Evolutionary conservation across 1,140 invertebrate genomes (phyloP), one percentile per base, ranked within the genome.

Genomic region (Argopecten irradians): DNA sequence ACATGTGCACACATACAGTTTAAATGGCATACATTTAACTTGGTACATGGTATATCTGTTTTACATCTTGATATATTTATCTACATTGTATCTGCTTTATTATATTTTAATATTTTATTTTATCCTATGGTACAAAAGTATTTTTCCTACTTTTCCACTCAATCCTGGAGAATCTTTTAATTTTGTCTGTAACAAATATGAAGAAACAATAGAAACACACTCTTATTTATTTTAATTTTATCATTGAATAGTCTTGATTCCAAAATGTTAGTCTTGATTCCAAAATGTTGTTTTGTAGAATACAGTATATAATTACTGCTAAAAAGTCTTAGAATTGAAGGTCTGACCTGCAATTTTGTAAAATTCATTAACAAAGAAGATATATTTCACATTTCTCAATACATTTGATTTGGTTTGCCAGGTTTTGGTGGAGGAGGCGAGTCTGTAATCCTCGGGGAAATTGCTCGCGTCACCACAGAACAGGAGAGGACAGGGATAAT

Each of bases 401-500:
- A 28, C 46, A 46, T 32, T 84, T 83, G n/a, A 39, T 83, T n/a
- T 84, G 28, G 84, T 85, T 90, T 22, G n/a, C n/a, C 88, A 95
- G 95, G 95, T 71, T 35, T 95, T 82, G 95, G 95, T 7, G 92
- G 92, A 36, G 95, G 93, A 1, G 92, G 88, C n/a, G 92, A 91
- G 35, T 91, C 94, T 39, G 87, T 92, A 9, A 90, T 95, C 22
- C 55, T 95, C 55, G 93, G 94, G 7, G 95, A 95, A 55, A 93
- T 95, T 83, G 90, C 93, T 7, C 87, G 93, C 36, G 91, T 91
- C n/a, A 95, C 94, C 34, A 86, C 90, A 22, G 92, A 92, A 83
- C 91, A 94, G 43, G 94, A 94, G n/a, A 90, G 95, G 43, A 95
- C 95, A 19, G 90, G 92, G 34, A 91, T 95, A 7, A 90, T 95